Conservation (phyloP, 1,140 invertebrate species). For the Aphidius gifuensis region DNA sequence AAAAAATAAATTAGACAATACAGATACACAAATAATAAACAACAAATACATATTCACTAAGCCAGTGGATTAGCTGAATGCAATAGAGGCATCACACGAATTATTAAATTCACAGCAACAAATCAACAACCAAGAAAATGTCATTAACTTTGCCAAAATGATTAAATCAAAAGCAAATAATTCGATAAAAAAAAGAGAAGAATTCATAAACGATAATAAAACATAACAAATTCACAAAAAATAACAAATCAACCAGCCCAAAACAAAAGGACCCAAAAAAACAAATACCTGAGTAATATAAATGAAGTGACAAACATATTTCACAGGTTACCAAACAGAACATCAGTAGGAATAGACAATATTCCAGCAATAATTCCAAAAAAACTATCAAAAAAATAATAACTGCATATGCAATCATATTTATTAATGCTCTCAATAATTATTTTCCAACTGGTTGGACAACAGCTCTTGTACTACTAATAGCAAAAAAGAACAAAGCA, state of each 20-base stretch:
- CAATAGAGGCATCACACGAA: slow-evolving; percentile 12
- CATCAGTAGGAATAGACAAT: slow-evolving; percentile 4
- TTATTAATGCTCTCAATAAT: slow-evolving; percentile 21
- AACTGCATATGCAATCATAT: slow-evolving; percentile 1
- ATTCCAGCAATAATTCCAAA: slow-evolving; percentile 17
- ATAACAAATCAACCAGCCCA: slow-evolving; percentile 24
- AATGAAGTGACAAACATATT: slow-evolving; percentile 9
- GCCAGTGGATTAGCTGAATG: slow-evolving; percentile 12
- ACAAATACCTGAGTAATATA: background rate
- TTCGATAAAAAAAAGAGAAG: slow-evolving; percentile 1
- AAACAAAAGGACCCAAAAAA: background rate
- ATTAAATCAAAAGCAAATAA: background rate
- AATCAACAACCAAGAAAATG: slow-evolving; percentile 3
- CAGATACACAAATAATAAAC: too few species aligned
- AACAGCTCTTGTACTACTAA: slow-evolving; percentile 11
- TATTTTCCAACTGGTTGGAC: slow-evolving; percentile 20
- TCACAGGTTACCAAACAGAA: slow-evolving; percentile 18
- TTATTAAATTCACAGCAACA: slow-evolving; percentile 15
- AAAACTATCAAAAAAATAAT: slow-evolving; percentile 14
- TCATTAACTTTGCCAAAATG: background rate
- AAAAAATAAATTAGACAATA: too few species aligned
- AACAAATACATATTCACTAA: slow-evolving; percentile 12
- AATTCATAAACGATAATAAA: background rate
- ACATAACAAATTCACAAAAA: slow-evolving; percentile 5
- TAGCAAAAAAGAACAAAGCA: slow-evolving; percentile 14